Evolutionary conservation across 2,113 vertebrate genomes (phyloP), one percentile per base, ranked within the genome.

Genomic region (Apeltes quadracus): DNA sequence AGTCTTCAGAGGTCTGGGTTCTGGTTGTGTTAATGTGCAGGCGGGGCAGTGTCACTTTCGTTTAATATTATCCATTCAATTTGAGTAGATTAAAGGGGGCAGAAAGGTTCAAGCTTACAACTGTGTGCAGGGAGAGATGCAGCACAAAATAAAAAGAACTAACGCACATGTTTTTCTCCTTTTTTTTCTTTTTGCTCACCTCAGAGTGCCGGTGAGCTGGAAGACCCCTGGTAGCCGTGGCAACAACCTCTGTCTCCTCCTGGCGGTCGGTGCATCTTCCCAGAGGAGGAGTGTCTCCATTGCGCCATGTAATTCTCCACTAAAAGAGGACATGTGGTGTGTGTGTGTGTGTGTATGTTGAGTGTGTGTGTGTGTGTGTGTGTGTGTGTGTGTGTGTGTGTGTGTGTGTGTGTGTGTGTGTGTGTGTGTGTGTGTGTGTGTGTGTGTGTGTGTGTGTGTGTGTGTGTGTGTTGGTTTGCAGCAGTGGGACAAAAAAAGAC

Each of bases 201-300:
- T n/a, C 95, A 99, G 98, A 97, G 92, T 89, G 95, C 95, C 93
- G 96, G 95, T 88, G 98, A 99, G 93, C 94, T 98, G 93, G 98
- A 99, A 92, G 97, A 99, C 94, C 95, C 97, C 89, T 99, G 96
- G 96, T 99, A 98, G 95, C 96, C 93, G 64, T 69, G 90, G 88
- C 80, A 81, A 84, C 57, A 65, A 76, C 78, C 36, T 44, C 58
- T n/a, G 34, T 72, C 86, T 86, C 88, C 88, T 88, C 87, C 87
- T 36, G 59, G 82, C 70, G 86, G 85, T 84, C 25, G 54, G 69
- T 77, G 69, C 79, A 44, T 72, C 89, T 64, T 61, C 84, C 78
- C 66, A 69, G 74, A 87, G 84, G 88, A 87, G 85, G 81, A 85
- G 72, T 76, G 74, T 88, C 76, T 83, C 89, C 84, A 85, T 90